Conservation (phyloP, 2,888 invertebrate genomes). For the Fissipunctia ypsillon region DNA sequence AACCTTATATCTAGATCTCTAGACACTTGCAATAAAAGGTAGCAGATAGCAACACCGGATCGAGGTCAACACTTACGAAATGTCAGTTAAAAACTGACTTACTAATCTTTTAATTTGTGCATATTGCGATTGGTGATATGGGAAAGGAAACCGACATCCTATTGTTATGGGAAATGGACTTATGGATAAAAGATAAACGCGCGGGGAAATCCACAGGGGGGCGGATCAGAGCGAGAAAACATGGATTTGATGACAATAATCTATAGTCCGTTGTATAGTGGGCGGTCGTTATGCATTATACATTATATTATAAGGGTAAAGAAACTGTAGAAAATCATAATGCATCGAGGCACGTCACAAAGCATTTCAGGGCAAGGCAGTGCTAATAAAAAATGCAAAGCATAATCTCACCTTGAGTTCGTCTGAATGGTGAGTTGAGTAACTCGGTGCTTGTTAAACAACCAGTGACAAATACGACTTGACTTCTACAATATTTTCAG, state of each 20-base stretch:
- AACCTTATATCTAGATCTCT: conserved; percentile 34
- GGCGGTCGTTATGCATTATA: too few species aligned
- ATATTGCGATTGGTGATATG: conserved; percentile 16
- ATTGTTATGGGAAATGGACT: conserved; percentile 2
- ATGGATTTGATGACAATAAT: conserved; percentile 19
- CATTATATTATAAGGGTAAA: too few species aligned
- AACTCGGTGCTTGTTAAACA: conserved; percentile 66
- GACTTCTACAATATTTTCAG: conserved; percentile 55
- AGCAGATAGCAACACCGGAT: conserved; percentile 28
- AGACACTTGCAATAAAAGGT: conserved; percentile 42
- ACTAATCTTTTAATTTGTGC: conserved; percentile 17
- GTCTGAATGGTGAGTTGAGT: conserved; percentile 73
- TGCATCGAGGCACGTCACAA: conserved; percentile 66
- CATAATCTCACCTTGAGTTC: conserved; percentile 76
- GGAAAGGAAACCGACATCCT: conserved; percentile 31
- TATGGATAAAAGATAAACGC: conserved; percentile 9
- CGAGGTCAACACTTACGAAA: conserved; percentile 53
- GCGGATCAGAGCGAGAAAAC: not conserved
- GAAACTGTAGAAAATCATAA: conserved; percentile 62
- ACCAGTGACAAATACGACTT: conserved; percentile 57
- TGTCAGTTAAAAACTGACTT: conserved; percentile 8
- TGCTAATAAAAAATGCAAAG: conserved; percentile 78
- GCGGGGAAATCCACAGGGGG: conserved; percentile 6
- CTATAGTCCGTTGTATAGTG: conserved; percentile 27
- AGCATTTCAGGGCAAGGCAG: conserved; percentile 75